Evolutionary conservation across 2,113 vertebrate species (phyloP).

Genomic region (Macheiramphus alcinus): DNA sequence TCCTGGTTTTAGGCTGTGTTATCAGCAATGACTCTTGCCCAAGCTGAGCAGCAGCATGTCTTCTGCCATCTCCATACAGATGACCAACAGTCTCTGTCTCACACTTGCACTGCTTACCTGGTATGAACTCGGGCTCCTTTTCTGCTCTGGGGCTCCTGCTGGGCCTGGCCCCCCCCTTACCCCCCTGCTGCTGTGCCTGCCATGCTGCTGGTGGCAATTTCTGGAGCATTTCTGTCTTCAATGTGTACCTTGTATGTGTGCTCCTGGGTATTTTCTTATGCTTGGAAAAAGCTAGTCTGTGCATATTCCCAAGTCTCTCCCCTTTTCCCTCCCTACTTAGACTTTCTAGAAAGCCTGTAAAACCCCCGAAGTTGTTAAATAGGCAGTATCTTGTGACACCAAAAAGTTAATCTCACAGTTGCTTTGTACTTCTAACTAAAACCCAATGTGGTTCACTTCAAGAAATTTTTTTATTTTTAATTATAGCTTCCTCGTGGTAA

Average conservation of each 20-base stretch:
- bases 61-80: neutral
- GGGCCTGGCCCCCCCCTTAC: rapidly evolving
- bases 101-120: rapidly evolving
- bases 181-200: neutral
- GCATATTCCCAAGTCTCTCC: neutral
- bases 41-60: neutral
- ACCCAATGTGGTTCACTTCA: neutral
- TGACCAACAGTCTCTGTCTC: rapidly evolving
- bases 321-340: neutral
- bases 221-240: neutral
- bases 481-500: neutral
- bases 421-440: neutral
- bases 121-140: neutral
- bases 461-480: neutral
- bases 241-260: rapidly evolving
- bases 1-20: neutral
- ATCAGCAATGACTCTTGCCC: neutral
- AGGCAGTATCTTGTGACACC: neutral
- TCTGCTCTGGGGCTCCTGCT: neutral
- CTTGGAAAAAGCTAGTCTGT: neutral
- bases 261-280: neutral
- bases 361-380: rapidly evolving
- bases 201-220: neutral
- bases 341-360: neutral
- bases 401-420: neutral